Conservation (phyloP, 2,888 invertebrate genomes). For the Euplexia lucipara region DNA sequence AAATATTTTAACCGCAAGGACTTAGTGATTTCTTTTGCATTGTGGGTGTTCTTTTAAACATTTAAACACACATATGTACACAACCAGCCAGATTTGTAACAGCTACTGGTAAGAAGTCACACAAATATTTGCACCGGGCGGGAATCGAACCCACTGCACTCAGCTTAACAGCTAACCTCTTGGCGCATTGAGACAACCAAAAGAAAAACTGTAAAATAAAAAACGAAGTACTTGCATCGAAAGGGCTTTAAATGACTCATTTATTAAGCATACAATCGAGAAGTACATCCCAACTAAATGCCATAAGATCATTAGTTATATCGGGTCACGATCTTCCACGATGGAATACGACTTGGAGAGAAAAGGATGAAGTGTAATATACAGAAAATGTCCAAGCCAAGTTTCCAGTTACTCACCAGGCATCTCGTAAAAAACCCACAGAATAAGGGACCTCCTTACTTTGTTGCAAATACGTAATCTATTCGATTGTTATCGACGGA, state of each 20-base stretch:
- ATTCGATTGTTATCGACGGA: slow-evolving; percentile 57
- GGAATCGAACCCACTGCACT: too few relatives aligned
- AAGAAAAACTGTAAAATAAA: not conserved
- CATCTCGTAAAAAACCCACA: slow-evolving; percentile 49
- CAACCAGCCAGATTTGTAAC: too few relatives aligned
- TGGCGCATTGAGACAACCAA: too few relatives aligned
- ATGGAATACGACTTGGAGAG: not conserved
- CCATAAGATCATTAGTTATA: slow-evolving; percentile 16
- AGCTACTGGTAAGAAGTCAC: too few relatives aligned
- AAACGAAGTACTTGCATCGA: not conserved
- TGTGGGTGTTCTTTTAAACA: too few relatives aligned
- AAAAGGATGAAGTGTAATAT: slow-evolving; percentile 22
- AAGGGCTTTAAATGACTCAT: not conserved
- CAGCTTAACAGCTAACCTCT: too few relatives aligned
- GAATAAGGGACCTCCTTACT: slow-evolving; percentile 38
- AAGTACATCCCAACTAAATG: not conserved
- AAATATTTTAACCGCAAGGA: not conserved
- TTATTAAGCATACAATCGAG: not conserved
- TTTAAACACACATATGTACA: too few relatives aligned
- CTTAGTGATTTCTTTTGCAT: too few relatives aligned
- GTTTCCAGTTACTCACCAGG: slow-evolving; percentile 29
- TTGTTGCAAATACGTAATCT: slow-evolving; percentile 54
- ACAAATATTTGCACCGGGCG: too few relatives aligned
- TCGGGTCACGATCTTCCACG: slow-evolving; percentile 28
- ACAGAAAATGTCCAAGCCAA: slow-evolving; percentile 3